Base-by-base conservation (phyloP, 2,797 vertebrate species). In the Gobionotothen gibberifrons region DNA sequence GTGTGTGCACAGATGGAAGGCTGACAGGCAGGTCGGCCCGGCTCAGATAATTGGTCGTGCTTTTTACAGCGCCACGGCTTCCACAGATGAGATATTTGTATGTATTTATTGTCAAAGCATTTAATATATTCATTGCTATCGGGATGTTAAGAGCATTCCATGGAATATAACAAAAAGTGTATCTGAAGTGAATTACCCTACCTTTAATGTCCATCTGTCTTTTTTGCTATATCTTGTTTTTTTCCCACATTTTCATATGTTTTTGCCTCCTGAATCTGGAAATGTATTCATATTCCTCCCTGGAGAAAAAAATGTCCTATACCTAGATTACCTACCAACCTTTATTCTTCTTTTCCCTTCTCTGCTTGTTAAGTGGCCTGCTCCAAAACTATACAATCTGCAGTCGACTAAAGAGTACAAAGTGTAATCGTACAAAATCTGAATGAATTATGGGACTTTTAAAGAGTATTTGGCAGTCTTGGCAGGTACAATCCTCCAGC, bases 391-490 rank as follows among this genome's bases (percentile, higher is more conserved):
- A 48, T 47, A 53, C 14, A 61, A 53, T 69, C 4, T 0, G 1
- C 55, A 55, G 17, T 61, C 69, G 66, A 69, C 62, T 48, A 19
- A 22, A 67, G 29, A 57, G 10, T 36, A 69, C 32, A 60, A 54
- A 36, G 32, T 36, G 32, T 44, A 57, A 73, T 59, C 15, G 42
- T 21, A 42, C 5, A 51, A 59, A 70, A 70, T 15, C 60, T 9
- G n/a, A 69, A 69, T 54, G 29, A 60, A 51, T 71, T 56, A 77
- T 71, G 16, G 17, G 17, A 32, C 54, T 53, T 72, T 73, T 67
- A 26, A 26, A 26, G 26, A 14, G 8, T 46, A 22, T 73, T 75
- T 70, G 49, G 53, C 55, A 49, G 15, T 43, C 53, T 43, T 29
- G 43, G 64, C 44, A 71, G 58, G 57, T 64, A 56, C 71, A 78